Conservation (phyloP, 2,888 invertebrate genomes). For the Trissonchulus latispiculum region DNA sequence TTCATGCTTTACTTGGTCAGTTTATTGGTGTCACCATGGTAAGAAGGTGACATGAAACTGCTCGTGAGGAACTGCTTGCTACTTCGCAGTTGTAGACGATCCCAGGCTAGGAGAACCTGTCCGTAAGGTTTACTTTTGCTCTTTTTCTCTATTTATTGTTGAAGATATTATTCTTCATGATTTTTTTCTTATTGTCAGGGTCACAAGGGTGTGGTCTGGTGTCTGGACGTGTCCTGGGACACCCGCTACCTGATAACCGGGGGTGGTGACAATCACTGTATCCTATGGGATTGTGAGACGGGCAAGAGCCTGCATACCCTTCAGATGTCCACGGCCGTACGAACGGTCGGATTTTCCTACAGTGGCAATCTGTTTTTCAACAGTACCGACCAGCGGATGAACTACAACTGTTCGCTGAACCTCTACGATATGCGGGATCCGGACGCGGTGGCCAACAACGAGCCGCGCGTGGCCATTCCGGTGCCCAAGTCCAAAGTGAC, state of each 20-base stretch:
- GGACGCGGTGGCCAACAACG: background rate
- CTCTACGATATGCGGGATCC: constrained; percentile 21
- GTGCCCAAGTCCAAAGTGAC: constrained; percentile 74
- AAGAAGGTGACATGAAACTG: no score
- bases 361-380: constrained; percentile 83
- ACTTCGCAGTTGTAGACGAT: no score
- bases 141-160: no score
- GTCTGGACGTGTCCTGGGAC: constrained; percentile 90
- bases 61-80: no score
- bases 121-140: no score
- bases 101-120: no score
- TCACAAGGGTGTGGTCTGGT: constrained; percentile 95
- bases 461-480: constrained; percentile 57
- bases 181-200: no score
- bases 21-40: no score
- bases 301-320: constrained; percentile 66
- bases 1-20: no score
- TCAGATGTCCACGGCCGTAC: constrained; percentile 72
- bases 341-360: constrained; percentile 82
- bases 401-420: constrained; percentile 46
- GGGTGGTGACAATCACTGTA: constrained; percentile 81
- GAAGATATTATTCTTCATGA: no score
- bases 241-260: constrained; percentile 79
- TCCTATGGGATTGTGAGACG: constrained; percentile 69
- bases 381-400: constrained; percentile 84